A percentile compares a stretch with the other conserved stretches of the same genome.
phyloP scores from a whole-genome alignment of 1,140 invertebrate genomes.

The Triops cancriformis region DNA sequence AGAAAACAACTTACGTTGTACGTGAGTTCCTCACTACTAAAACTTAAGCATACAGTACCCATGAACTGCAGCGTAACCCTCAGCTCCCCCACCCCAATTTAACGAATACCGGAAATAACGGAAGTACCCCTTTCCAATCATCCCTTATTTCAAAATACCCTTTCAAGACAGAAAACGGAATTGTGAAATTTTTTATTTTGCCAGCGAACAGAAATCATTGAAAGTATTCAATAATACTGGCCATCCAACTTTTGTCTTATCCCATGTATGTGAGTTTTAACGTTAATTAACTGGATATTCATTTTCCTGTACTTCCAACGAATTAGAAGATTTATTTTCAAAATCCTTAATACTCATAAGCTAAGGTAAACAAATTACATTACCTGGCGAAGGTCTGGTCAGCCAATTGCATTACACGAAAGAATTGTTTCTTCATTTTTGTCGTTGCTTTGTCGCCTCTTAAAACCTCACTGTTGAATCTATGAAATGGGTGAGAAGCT shows the following conservation, averaged over 20 bases:
- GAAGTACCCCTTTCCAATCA: neutral
- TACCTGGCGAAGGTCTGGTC: slow-evolving; percentile 83
- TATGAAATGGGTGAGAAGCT: too few species aligned
- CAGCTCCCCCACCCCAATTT: too few species aligned
- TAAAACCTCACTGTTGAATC: neutral
- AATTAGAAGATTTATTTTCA: too few species aligned
- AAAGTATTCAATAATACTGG: neutral
- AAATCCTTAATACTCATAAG: too few species aligned
- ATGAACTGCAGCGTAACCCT: too few species aligned
- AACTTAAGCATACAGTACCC: too few species aligned
- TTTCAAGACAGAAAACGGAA: neutral
- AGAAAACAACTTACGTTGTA: too few species aligned
- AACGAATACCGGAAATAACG: neutral
- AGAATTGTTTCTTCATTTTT: slow-evolving; percentile 76
- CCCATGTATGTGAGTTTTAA: too few species aligned
- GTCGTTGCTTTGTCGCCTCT: neutral
- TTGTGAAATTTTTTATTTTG: neutral
- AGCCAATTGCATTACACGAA: slow-evolving; percentile 75
- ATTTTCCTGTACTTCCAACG: too few species aligned
- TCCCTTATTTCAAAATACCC: slow-evolving; percentile 7
- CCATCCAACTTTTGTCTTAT: too few species aligned
- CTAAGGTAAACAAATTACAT: slow-evolving; percentile 28
- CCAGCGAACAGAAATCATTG: neutral
- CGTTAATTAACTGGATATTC: too few species aligned
- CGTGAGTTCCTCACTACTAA: too few species aligned